Percentiles rank a stretch among this genome's conserved stretches.
These are phyloP conservation scores for Ametastegia equiseti DNA, from an alignment of 2,888 invertebrate genomes.

Conservation along the genomic window DNA sequence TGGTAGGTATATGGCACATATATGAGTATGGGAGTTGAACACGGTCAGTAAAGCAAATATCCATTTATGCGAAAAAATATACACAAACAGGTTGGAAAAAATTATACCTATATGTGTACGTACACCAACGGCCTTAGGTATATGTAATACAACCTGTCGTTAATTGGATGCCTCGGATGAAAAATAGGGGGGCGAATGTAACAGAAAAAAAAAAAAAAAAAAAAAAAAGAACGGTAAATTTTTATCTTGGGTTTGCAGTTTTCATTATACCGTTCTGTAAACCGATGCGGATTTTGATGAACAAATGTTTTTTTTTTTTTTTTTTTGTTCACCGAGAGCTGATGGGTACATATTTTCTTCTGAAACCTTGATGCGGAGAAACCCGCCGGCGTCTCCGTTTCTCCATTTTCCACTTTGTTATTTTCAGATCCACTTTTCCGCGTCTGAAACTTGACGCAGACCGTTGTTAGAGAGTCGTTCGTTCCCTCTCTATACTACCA, in stretches of 20 bases:
- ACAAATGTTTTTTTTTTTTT: neutral
- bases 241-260: neutral
- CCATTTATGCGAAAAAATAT: conserved; percentile 5
- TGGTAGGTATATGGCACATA: too few relatives aligned
- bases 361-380: neutral
- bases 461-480: conserved; percentile 34
- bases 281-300: neutral
- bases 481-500: conserved; percentile 31
- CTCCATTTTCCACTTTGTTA: conserved; percentile 65
- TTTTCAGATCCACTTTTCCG: conserved; percentile 66
- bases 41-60: conserved; percentile 33
- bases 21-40: neutral
- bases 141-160: too few relatives aligned
- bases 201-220: neutral
- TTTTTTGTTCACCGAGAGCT: neutral
- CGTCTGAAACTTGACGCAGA: conserved; percentile 69
- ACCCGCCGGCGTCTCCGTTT: conserved; percentile 50
- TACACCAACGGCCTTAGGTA: neutral
- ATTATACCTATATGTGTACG: neutral
- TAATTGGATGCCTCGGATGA: conserved; percentile 8
- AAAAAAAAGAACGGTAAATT: neutral
- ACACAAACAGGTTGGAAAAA: neutral
- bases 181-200: neutral
- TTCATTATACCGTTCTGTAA: neutral
- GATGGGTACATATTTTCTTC: neutral